Evolutionary conservation across 2,888 invertebrate species (phyloP).

Genomic region (Microplitis deprimator): DNA sequence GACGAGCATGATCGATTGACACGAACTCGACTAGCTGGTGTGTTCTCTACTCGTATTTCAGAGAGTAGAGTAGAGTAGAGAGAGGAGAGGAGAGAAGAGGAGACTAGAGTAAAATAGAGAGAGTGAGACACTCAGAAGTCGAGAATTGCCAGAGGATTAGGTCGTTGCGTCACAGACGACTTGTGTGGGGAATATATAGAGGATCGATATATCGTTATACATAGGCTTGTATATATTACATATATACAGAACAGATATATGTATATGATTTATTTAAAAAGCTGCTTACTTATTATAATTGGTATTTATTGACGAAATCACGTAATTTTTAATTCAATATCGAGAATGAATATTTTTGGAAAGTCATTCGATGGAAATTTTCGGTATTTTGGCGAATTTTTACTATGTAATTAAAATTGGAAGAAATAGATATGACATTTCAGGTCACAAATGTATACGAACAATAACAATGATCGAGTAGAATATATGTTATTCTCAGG

Average conservation of each 20-base stretch:
- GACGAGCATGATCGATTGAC: slow-evolving; percentile 20
- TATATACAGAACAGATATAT: not conserved
- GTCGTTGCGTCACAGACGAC: slow-evolving; percentile 30
- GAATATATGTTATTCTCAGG: not conserved
- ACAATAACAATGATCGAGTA: not conserved
- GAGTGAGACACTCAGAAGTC: slow-evolving; percentile 12
- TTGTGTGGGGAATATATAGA: not conserved
- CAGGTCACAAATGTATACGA: not conserved
- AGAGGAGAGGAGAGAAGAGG: not conserved
- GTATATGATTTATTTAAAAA: slow-evolving; percentile 2
- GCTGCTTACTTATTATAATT: slow-evolving; percentile 1
- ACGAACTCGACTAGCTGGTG: not conserved
- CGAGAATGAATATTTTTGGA: no score
- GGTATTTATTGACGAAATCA: not conserved
- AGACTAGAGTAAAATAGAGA: not conserved
- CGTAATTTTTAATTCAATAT: not conserved
- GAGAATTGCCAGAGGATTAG: slow-evolving; percentile 29
- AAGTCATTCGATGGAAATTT: no score
- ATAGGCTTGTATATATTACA: slow-evolving; percentile 20
- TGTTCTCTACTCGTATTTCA: slow-evolving; percentile 22
- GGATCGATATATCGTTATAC: slow-evolving; percentile 22
- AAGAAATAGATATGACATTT: not conserved
- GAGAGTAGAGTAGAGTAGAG: not conserved
- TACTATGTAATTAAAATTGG: not conserved
- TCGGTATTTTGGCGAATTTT: no score